A percentile compares a stretch with the other conserved stretches of the same genome.
Conservation (phyloP, 1,140 invertebrate genomes). For the Anadara kagoshimensis region DNA sequence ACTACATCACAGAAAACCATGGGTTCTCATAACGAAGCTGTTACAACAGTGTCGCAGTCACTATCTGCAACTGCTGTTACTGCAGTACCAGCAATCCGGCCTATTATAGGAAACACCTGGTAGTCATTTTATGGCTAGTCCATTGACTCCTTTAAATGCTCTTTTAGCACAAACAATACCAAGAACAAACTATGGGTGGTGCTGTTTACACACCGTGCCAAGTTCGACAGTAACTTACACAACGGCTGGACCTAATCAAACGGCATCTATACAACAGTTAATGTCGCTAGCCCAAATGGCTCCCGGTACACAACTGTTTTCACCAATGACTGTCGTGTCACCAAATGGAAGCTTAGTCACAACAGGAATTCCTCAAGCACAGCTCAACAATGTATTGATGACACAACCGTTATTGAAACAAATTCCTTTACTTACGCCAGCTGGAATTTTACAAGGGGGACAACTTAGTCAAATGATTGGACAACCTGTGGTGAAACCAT, state of each 20-base stretch:
- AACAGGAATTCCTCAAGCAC: constrained; percentile 31
- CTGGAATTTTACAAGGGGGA: constrained; percentile 28
- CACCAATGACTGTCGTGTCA: constrained; percentile 30
- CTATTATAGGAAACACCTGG: too few species aligned
- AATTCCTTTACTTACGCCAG: constrained; percentile 36
- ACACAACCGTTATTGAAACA: constrained; percentile 42
- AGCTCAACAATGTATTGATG: constrained; percentile 7
- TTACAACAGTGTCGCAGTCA: too few species aligned
- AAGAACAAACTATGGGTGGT: constrained; percentile 26
- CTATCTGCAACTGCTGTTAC: too few species aligned
- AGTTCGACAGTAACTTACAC: constrained; percentile 4
- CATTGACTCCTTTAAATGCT: constrained; percentile 30
- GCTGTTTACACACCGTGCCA: constrained; percentile 20
- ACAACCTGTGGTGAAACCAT: constrained; percentile 46
- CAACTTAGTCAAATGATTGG: constrained; percentile 30
- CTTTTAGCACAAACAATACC: constrained; percentile 33
- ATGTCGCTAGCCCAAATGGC: constrained; percentile 43
- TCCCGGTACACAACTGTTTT: constrained; percentile 34
- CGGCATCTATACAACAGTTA: constrained; percentile 32
- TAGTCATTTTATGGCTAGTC: too few species aligned
- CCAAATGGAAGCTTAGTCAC: constrained; percentile 22
- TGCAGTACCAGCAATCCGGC: too few species aligned
- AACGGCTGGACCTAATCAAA: constrained; percentile 3
- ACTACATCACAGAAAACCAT: too few species aligned
- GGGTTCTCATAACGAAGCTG: too few species aligned